A percentile compares a stretch with the other conserved stretches of the same genome.
phyloP scores from a whole-genome alignment of 2,888 invertebrate genomes.

The Rutpela maculata region DNA sequence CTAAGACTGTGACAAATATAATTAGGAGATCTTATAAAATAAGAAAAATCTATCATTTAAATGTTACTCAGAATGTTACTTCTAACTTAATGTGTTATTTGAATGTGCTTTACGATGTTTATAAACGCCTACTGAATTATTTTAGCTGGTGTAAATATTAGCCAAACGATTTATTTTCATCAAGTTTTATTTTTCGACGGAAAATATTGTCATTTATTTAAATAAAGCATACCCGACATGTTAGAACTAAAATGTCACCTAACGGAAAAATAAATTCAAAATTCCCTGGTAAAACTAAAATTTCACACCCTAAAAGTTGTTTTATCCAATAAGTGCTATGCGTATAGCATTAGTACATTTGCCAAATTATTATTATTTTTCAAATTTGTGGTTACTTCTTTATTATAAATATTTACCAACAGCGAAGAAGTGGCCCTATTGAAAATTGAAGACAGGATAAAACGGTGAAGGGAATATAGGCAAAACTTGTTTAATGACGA shows the following conservation, averaged over 20 bases:
- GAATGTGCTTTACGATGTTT: conserved; percentile 26
- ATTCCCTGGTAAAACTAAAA: too few species aligned
- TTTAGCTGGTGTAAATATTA: conserved; percentile 31
- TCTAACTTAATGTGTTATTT: conserved; percentile 33
- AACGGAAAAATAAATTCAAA: background rate
- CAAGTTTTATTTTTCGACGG: conserved; percentile 9
- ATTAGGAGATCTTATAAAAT: conserved; percentile 24
- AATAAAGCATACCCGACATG: background rate
- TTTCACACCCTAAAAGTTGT: too few species aligned
- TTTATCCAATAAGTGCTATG: too few species aligned
- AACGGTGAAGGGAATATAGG: too few species aligned
- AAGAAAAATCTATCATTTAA: conserved; percentile 17
- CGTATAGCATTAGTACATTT: too few species aligned
- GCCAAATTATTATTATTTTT: too few species aligned
- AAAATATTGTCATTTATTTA: conserved; percentile 14
- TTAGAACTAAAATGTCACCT: background rate
- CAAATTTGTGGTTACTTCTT: too few species aligned
- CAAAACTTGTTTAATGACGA: too few species aligned
- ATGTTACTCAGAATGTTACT: background rate
- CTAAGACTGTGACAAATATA: background rate
- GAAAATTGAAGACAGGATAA: too few species aligned
- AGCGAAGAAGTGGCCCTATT: too few species aligned
- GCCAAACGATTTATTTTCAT: conserved; percentile 26
- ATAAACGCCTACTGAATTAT: conserved; percentile 39
- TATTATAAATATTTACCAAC: too few species aligned